These are phyloP conservation scores for Syrphus vitripennis DNA, from an alignment of 2,888 invertebrate species.

Conservation along the genomic window DNA sequence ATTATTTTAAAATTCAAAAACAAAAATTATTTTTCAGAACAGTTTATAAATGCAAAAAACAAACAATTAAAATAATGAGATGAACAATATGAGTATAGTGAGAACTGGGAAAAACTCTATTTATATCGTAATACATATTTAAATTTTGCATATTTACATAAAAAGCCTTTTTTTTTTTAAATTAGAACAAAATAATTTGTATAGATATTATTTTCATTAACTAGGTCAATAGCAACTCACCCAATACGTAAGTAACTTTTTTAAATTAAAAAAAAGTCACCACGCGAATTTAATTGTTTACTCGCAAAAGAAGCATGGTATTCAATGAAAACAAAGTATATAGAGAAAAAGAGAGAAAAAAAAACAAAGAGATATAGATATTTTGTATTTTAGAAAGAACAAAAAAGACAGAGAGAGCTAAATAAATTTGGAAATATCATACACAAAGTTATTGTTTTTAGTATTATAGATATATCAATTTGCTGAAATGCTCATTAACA, in stretches of 20 bases:
- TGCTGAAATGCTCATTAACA: conserved; percentile 41
- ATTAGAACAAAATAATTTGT: neutral
- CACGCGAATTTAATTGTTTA: conserved; percentile 55
- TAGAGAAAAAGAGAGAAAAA: conserved; percentile 51
- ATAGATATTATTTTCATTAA: conserved; percentile 16
- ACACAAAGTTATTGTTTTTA: neutral
- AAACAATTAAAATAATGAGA: conserved; percentile 37
- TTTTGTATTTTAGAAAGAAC: conserved; percentile 21
- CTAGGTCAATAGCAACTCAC: conserved; percentile 58
- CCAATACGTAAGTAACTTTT: conserved; percentile 58
- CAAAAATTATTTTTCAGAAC: neutral
- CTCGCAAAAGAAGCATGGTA: conserved; percentile 67
- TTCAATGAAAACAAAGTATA: conserved; percentile 34
- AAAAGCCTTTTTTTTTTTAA: conserved; percentile 1
- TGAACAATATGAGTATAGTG: conserved; percentile 20
- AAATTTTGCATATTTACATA: conserved; percentile 48
- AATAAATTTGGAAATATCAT: neutral
- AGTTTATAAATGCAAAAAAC: conserved; percentile 31
- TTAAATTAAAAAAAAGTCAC: conserved; percentile 40
- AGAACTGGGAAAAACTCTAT: conserved; percentile 20
- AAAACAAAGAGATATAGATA: conserved; percentile 42
- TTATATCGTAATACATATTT: conserved; percentile 10
- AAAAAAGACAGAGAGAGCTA: conserved; percentile 18
- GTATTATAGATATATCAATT: neutral
- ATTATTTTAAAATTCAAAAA: conserved; percentile 7